phyloP scores from a whole-genome alignment of 1,140 invertebrate genomes.

The Euschistus heros region DNA sequence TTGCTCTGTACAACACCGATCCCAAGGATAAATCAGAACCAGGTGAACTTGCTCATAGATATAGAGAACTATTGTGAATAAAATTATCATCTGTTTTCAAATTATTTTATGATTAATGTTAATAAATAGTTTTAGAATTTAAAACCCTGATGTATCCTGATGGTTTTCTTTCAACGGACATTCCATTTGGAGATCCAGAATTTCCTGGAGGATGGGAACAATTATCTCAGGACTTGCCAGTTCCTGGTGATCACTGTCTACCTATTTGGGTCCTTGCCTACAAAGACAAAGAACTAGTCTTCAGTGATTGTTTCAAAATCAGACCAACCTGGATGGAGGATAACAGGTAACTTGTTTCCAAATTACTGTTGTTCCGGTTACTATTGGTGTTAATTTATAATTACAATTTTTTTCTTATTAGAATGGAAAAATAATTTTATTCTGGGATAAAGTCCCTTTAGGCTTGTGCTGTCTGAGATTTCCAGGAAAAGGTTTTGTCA shows the following conservation, averaged over 20 bases:
- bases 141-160: constrained; percentile 32
- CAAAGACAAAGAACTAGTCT: constrained; percentile 36
- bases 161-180: constrained; percentile 37
- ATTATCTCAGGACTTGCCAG: neutral
- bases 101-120: too few relatives aligned
- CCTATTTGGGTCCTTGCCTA: constrained; percentile 43
- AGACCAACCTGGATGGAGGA: constrained; percentile 56
- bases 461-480: too few relatives aligned
- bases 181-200: constrained; percentile 38
- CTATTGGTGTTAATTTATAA: too few relatives aligned
- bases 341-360: constrained; percentile 37
- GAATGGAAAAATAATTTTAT: too few relatives aligned
- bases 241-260: constrained; percentile 34
- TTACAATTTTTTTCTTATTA: too few relatives aligned
- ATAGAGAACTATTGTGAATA: too few relatives aligned
- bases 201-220: constrained; percentile 42
- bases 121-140: constrained; percentile 12
- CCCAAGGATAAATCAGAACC: constrained; percentile 21
- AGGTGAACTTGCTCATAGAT: constrained; percentile 13
- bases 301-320: constrained; percentile 47
- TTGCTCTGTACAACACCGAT: constrained; percentile 27
- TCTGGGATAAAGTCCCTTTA: too few relatives aligned
- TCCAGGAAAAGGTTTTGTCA: too few relatives aligned
- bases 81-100: too few relatives aligned
- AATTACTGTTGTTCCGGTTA: too few relatives aligned